phyloP scores from a whole-genome alignment of 1,140 invertebrate genomes.

The Pseudomyrmex dendroicus region DNA sequence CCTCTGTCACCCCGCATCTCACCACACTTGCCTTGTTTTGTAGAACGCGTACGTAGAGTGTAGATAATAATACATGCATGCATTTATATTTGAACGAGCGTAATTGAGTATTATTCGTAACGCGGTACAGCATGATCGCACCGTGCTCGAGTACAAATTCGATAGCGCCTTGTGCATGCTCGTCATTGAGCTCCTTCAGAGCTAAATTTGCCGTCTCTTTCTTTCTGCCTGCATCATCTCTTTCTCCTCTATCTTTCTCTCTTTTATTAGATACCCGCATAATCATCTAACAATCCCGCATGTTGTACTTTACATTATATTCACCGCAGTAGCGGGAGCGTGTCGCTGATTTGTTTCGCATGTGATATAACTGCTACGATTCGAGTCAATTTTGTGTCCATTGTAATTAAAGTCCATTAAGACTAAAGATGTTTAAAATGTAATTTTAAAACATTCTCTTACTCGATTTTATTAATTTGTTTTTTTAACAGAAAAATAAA shows the following conservation, averaged over 20 bases:
- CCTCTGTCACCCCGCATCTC: slow-evolving; percentile 31
- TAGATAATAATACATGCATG: slow-evolving; percentile 63
- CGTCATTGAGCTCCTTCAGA: slow-evolving; percentile 60
- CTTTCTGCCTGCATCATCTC: slow-evolving; percentile 52
- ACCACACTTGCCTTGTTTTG: slow-evolving; percentile 74
- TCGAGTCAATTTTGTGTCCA: neutral
- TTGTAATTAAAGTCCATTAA: no score
- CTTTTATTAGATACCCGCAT: slow-evolving; percentile 69
- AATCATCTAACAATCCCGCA: slow-evolving; percentile 69
- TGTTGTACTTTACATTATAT: slow-evolving; percentile 55
- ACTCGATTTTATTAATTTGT: neutral
- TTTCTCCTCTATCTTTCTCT: slow-evolving; percentile 24
- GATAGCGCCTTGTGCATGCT: slow-evolving; percentile 60
- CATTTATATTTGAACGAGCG: neutral
- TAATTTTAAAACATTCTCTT: neutral
- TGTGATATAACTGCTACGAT: slow-evolving; percentile 27
- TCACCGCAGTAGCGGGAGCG: slow-evolving; percentile 67
- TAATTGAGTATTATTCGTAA: slow-evolving; percentile 56
- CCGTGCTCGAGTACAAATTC: slow-evolving; percentile 67
- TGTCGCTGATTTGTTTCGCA: slow-evolving; percentile 66
- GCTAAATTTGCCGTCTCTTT: slow-evolving; percentile 38
- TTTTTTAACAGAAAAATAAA: no score
- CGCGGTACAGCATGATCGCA: slow-evolving; percentile 68
- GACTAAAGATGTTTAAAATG: neutral
- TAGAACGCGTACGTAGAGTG: slow-evolving; percentile 67